Evolutionary conservation across 2,888 invertebrate genomes (phyloP).

Genomic region (Rhaphigaster nebulosa): DNA sequence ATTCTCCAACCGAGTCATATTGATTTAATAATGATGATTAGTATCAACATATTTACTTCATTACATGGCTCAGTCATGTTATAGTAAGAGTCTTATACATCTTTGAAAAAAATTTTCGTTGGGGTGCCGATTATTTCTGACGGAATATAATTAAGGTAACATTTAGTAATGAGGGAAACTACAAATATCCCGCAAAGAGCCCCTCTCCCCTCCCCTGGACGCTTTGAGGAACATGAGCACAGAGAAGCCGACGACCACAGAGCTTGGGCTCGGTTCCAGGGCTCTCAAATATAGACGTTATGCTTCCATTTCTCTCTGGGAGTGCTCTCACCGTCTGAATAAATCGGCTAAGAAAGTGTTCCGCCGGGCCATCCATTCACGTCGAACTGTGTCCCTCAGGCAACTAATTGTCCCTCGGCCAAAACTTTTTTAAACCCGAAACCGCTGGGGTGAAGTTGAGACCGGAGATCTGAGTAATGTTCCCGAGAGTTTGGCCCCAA

Average conservation of each 20-base stretch:
- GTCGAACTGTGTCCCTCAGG: background rate
- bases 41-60: no score
- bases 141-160: no score
- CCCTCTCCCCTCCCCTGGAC: no score
- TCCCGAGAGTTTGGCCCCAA: background rate
- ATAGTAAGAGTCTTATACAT: no score
- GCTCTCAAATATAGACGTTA: slow-evolving; percentile 44
- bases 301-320: background rate
- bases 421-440: slow-evolving; percentile 33
- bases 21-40: no score
- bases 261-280: slow-evolving; percentile 2
- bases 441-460: slow-evolving; percentile 13
- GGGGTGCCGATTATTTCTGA: no score
- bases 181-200: no score
- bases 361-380: slow-evolving; percentile 20
- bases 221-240: background rate
- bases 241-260: background rate
- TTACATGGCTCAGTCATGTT: no score
- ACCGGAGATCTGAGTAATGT: slow-evolving; percentile 24
- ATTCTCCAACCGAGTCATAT: no score
- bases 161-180: no score
- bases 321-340: background rate
- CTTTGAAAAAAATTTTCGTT: no score
- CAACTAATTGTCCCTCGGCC: background rate
- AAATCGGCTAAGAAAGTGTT: slow-evolving; percentile 17